Evolutionary conservation across 2,888 invertebrate species (phyloP).

Genomic region (Matsumyia berberina): DNA sequence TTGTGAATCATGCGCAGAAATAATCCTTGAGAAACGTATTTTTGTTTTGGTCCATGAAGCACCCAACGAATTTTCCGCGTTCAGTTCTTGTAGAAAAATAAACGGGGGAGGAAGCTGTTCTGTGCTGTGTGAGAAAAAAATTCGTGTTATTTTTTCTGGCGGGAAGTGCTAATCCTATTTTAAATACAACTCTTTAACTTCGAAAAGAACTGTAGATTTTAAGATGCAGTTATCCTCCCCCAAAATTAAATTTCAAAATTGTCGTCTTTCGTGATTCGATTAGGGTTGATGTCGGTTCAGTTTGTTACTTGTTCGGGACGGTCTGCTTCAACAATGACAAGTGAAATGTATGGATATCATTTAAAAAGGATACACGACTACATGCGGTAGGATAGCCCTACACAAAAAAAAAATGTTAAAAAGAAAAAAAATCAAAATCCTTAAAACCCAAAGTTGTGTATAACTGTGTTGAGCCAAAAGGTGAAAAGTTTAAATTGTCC

Average conservation of each 20-base stretch:
- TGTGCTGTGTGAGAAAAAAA: background rate
- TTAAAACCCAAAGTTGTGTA: constrained; percentile 13
- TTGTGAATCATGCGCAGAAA: constrained; percentile 64
- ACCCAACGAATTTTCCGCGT: background rate
- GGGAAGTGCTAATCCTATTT: constrained; percentile 37
- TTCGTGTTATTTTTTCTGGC: constrained; percentile 33
- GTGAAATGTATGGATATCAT: constrained; percentile 37
- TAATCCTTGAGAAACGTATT: background rate
- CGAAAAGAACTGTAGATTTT: background rate
- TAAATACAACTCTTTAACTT: background rate
- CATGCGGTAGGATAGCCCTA: constrained; percentile 22
- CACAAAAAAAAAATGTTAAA: constrained; percentile 36
- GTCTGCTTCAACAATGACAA: constrained; percentile 23
- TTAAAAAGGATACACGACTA: constrained; percentile 26
- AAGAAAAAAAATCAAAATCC: constrained; percentile 28
- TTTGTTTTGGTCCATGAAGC: constrained; percentile 23
- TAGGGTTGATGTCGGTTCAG: constrained; percentile 24
- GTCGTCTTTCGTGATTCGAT: constrained; percentile 39
- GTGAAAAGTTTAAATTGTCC: constrained; percentile 45
- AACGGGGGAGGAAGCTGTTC: constrained; percentile 1
- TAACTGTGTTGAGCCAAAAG: constrained; percentile 17
- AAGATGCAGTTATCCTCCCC: constrained; percentile 1
- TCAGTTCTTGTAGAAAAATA: constrained; percentile 31
- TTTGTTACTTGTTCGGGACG: constrained; percentile 37
- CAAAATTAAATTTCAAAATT: constrained; percentile 39